phyloP scores from a whole-genome alignment of 2,797 vertebrate species.

The Intellagama lesueurii region DNA sequence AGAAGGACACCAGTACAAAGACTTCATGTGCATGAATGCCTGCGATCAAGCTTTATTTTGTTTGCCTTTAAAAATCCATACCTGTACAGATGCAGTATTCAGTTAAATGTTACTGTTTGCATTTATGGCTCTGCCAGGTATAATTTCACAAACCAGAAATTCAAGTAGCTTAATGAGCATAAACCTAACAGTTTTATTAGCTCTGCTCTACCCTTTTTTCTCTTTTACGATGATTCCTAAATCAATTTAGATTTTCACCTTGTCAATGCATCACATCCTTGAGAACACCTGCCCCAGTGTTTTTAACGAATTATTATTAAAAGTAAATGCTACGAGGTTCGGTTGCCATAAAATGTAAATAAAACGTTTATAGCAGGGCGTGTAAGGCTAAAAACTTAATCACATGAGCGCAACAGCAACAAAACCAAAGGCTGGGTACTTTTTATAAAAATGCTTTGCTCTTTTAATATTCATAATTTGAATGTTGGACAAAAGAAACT shows the following conservation, averaged over 20 bases:
- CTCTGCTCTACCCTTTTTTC: slow-evolving; percentile 29
- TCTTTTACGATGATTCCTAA: slow-evolving; percentile 69
- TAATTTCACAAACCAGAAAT: slow-evolving; percentile 36
- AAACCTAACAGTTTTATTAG: slow-evolving; percentile 42
- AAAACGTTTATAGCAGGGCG: slow-evolving; percentile 79
- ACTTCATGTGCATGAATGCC: background rate
- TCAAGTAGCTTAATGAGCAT: slow-evolving; percentile 23
- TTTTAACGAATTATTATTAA: slow-evolving; percentile 74
- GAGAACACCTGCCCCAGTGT: slow-evolving; percentile 79
- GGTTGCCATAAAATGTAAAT: slow-evolving; percentile 80
- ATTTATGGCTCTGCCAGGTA: slow-evolving; percentile 32
- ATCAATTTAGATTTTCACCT: slow-evolving; percentile 57
- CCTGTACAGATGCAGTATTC: slow-evolving; percentile 4
- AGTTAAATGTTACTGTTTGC: slow-evolving; percentile 42
- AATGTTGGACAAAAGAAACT: background rate
- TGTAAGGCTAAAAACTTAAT: slow-evolving; percentile 75
- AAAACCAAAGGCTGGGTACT: slow-evolving; percentile 64
- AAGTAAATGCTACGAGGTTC: slow-evolving; percentile 67
- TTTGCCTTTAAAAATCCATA: slow-evolving; percentile 9
- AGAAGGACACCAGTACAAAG: background rate
- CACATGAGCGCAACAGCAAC: slow-evolving; percentile 46
- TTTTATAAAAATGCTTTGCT: background rate
- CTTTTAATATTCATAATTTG: slow-evolving; percentile 36
- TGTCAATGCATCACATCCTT: slow-evolving; percentile 72
- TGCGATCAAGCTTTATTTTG: background rate